phyloP scores from a whole-genome alignment of 2,888 invertebrate genomes.

The Hypomecis atomaria region DNA sequence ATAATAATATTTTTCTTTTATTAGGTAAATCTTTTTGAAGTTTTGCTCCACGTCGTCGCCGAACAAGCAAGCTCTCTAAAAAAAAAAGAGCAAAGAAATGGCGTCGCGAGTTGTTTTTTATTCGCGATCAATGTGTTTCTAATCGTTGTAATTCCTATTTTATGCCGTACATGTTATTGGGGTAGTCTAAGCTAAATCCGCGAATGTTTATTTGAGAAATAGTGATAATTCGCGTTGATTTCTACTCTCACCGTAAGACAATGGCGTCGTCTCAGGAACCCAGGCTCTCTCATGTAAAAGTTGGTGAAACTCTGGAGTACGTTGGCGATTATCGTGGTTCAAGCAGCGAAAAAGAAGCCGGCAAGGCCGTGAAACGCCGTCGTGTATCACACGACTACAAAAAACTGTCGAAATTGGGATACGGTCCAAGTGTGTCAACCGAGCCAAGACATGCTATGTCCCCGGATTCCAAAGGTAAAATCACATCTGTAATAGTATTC shows the following conservation, averaged over 20 bases:
- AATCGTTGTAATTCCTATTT: slow-evolving; percentile 59
- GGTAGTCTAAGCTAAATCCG: slow-evolving; percentile 55
- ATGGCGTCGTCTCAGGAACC: slow-evolving; percentile 82
- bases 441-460: slow-evolving; percentile 65
- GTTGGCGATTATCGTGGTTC: slow-evolving; percentile 62
- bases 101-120: slow-evolving; percentile 84
- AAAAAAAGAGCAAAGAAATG: slow-evolving; percentile 73
- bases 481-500: slow-evolving; percentile 15
- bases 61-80: slow-evolving; percentile 48
- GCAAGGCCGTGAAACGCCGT: slow-evolving; percentile 74
- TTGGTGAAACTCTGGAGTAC: slow-evolving; percentile 72
- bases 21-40: neutral
- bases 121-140: slow-evolving; percentile 74
- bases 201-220: slow-evolving; percentile 69
- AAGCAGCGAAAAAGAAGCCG: slow-evolving; percentile 69
- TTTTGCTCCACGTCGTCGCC: slow-evolving; percentile 39
- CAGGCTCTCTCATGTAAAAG: slow-evolving; percentile 77
- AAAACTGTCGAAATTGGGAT: slow-evolving; percentile 79
- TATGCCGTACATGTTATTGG: slow-evolving; percentile 54
- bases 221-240: slow-evolving; percentile 63
- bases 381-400: slow-evolving; percentile 75
- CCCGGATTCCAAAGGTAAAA: slow-evolving; percentile 73
- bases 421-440: slow-evolving; percentile 78
- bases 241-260: slow-evolving; percentile 69
- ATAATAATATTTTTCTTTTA: too few relatives aligned